These are phyloP conservation scores for Anthoscopus minutus DNA, from an alignment of 2,113 vertebrate genomes.

Conservation along the genomic window DNA sequence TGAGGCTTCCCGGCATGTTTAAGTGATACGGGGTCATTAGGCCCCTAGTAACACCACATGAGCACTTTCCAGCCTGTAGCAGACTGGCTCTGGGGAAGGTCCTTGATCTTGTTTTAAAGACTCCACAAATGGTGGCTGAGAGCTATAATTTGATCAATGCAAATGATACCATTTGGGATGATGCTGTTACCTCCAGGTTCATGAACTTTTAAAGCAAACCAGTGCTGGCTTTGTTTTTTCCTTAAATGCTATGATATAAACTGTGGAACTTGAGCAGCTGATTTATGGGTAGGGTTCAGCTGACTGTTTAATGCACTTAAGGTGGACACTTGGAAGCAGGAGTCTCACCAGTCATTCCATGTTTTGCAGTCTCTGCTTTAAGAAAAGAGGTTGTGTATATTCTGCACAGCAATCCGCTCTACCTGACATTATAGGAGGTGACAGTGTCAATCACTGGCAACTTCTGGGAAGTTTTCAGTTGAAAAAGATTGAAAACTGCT, in stretches of 20 bases:
- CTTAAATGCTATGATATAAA: conserved; percentile 4
- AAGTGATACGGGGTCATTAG: neutral
- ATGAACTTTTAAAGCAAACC: conserved; percentile 38
- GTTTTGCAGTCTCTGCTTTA: neutral
- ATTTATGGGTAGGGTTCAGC: neutral
- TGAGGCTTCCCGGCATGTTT: neutral
- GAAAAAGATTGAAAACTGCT: neutral
- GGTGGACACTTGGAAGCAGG: neutral
- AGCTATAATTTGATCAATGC: neutral
- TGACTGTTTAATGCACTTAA: neutral
- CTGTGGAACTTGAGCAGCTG: neutral
- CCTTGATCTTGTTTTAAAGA: neutral
- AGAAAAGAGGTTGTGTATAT: neutral
- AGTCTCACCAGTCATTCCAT: neutral
- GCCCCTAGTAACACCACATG: neutral
- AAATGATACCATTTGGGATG: neutral
- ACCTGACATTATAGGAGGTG: rapidly evolving
- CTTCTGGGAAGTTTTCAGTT: neutral
- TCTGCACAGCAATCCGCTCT: rapidly evolving
- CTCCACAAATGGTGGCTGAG: neutral
- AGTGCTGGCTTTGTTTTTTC: neutral
- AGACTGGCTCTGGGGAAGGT: neutral
- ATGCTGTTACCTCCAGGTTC: neutral
- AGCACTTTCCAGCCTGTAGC: neutral
- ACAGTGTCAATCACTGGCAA: neutral